phyloP scores from a whole-genome alignment of 35 echinoderm and acorn worm species.

The Ophioderma brevispina region DNA sequence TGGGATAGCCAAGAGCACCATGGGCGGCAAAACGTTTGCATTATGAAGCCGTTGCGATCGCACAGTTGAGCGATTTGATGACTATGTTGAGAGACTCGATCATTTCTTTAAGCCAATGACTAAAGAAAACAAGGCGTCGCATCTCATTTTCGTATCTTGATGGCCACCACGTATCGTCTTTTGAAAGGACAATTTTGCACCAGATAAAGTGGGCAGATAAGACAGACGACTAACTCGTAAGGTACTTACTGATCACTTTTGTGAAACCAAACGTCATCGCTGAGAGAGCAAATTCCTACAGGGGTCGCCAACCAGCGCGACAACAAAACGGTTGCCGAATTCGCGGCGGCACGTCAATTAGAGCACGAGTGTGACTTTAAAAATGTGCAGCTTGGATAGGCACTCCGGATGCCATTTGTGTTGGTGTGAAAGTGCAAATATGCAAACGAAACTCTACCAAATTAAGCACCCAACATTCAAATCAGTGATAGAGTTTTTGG shows the following conservation, averaged over 20 bases:
- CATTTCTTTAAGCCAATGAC: not conserved
- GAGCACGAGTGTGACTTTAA: not conserved
- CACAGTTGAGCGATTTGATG: not conserved
- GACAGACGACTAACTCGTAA: not conserved
- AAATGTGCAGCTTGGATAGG: not conserved
- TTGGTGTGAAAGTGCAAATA: not conserved
- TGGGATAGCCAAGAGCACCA: no score
- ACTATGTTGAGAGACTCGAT: not conserved
- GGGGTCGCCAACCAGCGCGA: not conserved
- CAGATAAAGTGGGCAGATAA: not conserved
- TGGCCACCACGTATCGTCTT: not conserved
- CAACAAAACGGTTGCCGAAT: not conserved
- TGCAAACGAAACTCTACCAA: not conserved
- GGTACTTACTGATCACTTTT: not conserved
- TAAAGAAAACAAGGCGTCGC: not conserved
- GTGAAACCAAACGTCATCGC: not conserved
- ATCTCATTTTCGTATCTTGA: not conserved
- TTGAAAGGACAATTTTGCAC: not conserved
- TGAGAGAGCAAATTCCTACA: not conserved
- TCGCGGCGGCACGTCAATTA: not conserved
- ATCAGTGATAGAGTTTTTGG: not conserved
- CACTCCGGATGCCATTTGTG: not conserved
- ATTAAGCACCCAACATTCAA: not conserved
- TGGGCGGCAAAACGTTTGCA: no score
- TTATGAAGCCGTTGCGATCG: no score